These are phyloP conservation scores for Peromyscus polionotus DNA, from an alignment of 2,113 vertebrate species.

Conservation along the genomic window DNA sequence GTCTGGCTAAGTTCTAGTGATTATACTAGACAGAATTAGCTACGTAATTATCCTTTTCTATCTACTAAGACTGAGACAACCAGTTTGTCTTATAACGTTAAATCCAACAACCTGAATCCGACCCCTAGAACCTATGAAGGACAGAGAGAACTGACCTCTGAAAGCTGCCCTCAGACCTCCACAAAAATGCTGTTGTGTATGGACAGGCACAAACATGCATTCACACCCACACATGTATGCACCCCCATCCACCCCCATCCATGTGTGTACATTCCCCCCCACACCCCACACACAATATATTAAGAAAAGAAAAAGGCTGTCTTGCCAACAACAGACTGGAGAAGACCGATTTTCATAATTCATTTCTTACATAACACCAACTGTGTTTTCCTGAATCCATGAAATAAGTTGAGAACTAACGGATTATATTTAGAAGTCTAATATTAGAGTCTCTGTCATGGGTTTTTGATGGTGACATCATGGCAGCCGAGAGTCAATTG, in stretches of 20 bases:
- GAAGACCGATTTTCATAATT: conserved; percentile 65
- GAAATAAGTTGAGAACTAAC: conserved; percentile 66
- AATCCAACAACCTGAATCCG: background rate
- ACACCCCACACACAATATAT: background rate
- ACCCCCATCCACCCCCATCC: background rate
- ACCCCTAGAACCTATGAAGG: background rate
- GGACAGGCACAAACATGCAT: background rate
- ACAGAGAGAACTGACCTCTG: background rate
- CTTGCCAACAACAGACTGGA: conserved; percentile 26
- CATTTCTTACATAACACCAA: conserved; percentile 63
- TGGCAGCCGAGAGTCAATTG: conserved; percentile 67
- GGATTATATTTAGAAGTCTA: conserved; percentile 78
- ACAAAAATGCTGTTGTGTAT: background rate
- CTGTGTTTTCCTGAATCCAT: conserved; percentile 65
- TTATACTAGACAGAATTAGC: background rate
- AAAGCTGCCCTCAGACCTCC: background rate
- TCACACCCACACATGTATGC: background rate
- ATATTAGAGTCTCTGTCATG: conserved; percentile 67
- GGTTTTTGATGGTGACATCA: conserved; percentile 77
- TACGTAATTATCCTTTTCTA: background rate
- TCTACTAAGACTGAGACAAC: background rate
- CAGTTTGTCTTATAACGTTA: background rate
- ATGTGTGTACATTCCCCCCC: background rate
- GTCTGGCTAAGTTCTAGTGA: conserved; percentile 38
- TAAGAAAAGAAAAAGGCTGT: conserved; percentile 32